These are phyloP conservation scores for Orestias chungarensis DNA, from an alignment of 2,797 vertebrate species.

Conservation along the genomic window DNA sequence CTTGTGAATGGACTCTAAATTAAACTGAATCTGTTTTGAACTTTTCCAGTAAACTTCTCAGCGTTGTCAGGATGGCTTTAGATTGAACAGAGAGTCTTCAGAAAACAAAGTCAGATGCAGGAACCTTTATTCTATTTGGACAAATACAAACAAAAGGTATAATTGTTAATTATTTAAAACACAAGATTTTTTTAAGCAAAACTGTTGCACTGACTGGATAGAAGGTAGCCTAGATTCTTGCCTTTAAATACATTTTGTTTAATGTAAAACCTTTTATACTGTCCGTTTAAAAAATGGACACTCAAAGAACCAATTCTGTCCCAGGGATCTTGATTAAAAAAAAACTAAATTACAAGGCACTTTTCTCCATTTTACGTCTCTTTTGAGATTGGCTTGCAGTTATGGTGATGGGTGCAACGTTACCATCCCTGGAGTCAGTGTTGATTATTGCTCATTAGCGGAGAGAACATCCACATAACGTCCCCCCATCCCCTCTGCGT, in stretches of 20 bases:
- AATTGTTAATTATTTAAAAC: neutral
- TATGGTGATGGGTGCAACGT: constrained; percentile 18
- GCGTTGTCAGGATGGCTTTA: neutral
- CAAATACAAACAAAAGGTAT: neutral
- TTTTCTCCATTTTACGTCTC: constrained; percentile 1
- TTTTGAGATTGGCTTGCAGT: constrained; percentile 1
- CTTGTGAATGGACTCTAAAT: neutral
- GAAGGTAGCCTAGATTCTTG: neutral
- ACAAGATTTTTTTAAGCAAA: neutral
- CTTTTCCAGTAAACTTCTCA: neutral
- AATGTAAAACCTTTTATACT: neutral
- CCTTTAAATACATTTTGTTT: neutral
- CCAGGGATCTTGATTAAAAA: neutral
- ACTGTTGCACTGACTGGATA: neutral
- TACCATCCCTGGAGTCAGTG: constrained; percentile 77
- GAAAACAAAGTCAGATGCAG: neutral
- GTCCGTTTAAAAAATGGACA: too few species aligned
- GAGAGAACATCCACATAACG: constrained; percentile 89
- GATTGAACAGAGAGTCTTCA: neutral
- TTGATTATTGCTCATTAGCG: constrained; percentile 93
- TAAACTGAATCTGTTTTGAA: neutral
- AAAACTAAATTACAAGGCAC: constrained; percentile 5
- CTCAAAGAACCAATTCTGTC: neutral
- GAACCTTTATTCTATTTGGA: neutral
- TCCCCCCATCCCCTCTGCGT: constrained; percentile 80